Evolutionary conservation across 1,140 invertebrate species (phyloP), one percentile per base, ranked within the genome.

Genomic region (Spodoptera frugiperda): DNA sequence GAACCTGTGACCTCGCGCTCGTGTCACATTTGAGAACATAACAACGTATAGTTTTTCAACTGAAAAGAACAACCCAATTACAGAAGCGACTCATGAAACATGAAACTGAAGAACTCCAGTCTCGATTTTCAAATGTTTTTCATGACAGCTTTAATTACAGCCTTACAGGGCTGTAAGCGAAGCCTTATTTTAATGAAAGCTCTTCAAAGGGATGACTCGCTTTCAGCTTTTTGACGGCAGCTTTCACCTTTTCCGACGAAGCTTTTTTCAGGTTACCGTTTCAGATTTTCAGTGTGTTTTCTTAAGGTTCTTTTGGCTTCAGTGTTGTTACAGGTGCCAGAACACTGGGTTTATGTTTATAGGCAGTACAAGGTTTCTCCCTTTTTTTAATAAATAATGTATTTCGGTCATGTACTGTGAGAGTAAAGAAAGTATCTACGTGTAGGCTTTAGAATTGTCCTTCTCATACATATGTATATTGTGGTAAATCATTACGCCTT

Each of bases 101-200:
- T 21, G 10, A 11, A 21, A 12, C 53, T 21, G 21, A n/a, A 55
- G 11, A 14, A 54, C 10, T 3, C 5, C 19, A 57, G 54, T 5
- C 54, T 57, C 21, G 54, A 57, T 30, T 57, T 21, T 57, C 54
- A 25, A 57, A 57, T 30, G 30, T 17, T 63, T 61, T 44, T 63
- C 39, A 63, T 19, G 59, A 46, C 59, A 44, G 10, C 33, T 63
- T 15, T 63, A 63, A 63, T 63, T 63, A 44, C 33, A 63, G 59
- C 33, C 59, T 19, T 63, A 57, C 54, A 57, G 54, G 19, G 54
- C 54, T 57, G 19, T 30, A 44, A 44, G 59, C 57, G 57, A 14
- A 61, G 14, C 30, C 54, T 57, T 33, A 17, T 44, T 33, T 44
- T 63, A 63, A 63, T 63, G 59, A 63, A 44, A 46, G n/a, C 4